These are phyloP conservation scores for Microplitis manilae DNA, from an alignment of 2,888 invertebrate species.

Conservation along the genomic window DNA sequence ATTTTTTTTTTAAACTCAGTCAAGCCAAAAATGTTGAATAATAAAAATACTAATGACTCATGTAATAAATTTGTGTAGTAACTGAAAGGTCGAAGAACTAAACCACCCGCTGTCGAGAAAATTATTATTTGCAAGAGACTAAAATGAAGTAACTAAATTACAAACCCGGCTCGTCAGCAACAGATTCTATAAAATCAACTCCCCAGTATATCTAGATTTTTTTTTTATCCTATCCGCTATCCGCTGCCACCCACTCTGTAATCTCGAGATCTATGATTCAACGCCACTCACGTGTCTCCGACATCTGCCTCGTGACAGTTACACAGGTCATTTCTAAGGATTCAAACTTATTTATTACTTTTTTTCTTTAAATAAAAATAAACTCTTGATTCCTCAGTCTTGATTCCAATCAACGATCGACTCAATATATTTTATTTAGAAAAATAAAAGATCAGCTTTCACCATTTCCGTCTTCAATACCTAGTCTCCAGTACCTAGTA, in stretches of 20 bases:
- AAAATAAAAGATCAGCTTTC: not conserved
- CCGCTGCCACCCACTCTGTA: constrained; percentile 56
- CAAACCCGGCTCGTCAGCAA: constrained; percentile 60
- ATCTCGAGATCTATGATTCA: constrained; percentile 67
- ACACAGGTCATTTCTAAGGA: not conserved
- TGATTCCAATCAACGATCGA: not conserved
- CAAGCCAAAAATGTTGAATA: not conserved
- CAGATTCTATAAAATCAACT: constrained; percentile 59
- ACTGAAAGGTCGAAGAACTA: not conserved
- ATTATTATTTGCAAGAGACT: constrained; percentile 21
- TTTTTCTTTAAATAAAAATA: constrained; percentile 1
- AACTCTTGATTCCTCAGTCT: not conserved
- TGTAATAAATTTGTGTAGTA: not conserved
- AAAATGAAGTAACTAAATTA: constrained; percentile 61
- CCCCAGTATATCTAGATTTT: constrained; percentile 38
- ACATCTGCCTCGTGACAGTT: constrained; percentile 58
- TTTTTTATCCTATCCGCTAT: constrained; percentile 13
- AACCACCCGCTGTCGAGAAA: not conserved
- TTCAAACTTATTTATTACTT: not conserved
- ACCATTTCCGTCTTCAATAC: constrained; percentile 21
- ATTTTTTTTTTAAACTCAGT: no score
- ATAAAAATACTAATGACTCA: not conserved
- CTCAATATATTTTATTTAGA: no score
- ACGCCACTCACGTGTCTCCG: constrained; percentile 61
- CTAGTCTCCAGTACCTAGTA: not conserved